These are phyloP conservation scores for Tenualosa thibaudeaui DNA, from an alignment of 2,797 vertebrate genomes.

Conservation along the genomic window DNA sequence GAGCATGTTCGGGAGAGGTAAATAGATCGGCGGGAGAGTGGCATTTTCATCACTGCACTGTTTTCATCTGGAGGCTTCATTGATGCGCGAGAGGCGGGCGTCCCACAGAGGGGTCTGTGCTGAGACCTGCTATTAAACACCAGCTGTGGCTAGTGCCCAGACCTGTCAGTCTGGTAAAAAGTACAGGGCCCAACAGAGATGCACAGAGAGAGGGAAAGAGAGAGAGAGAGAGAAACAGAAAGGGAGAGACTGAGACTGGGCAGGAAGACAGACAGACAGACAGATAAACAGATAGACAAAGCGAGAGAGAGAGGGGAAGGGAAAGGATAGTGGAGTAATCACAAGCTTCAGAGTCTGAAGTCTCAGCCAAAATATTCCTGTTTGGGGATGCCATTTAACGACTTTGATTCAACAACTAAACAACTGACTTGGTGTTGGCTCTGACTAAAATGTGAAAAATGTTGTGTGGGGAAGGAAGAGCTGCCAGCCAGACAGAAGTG, in stretches of 20 bases:
- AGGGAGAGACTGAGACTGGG: background rate
- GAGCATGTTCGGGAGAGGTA: constrained; percentile 7
- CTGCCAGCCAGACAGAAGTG: background rate
- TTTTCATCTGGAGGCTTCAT: constrained; percentile 30
- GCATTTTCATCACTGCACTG: background rate
- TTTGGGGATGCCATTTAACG: background rate
- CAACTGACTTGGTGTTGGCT: background rate
- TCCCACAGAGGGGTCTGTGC: constrained; percentile 32
- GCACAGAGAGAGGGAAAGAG: constrained; percentile 11
- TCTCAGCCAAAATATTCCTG: background rate
- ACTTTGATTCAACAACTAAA: constrained; percentile 11
- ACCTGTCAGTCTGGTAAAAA: constrained; percentile 31
- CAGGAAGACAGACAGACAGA: background rate
- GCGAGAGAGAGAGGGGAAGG: background rate
- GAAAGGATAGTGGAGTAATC: background rate
- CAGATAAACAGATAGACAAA: background rate
- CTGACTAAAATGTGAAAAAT: background rate
- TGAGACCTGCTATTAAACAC: constrained; percentile 38
- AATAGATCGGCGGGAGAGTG: constrained; percentile 7
- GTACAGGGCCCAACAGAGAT: constrained; percentile 22
- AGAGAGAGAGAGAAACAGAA: background rate
- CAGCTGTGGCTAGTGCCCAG: constrained; percentile 40
- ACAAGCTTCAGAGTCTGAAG: background rate
- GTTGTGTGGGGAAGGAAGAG: background rate
- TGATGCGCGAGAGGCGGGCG: constrained; percentile 28